Base-by-base conservation (phyloP, 2,113 vertebrate species). In the Prinia subflava region DNA sequence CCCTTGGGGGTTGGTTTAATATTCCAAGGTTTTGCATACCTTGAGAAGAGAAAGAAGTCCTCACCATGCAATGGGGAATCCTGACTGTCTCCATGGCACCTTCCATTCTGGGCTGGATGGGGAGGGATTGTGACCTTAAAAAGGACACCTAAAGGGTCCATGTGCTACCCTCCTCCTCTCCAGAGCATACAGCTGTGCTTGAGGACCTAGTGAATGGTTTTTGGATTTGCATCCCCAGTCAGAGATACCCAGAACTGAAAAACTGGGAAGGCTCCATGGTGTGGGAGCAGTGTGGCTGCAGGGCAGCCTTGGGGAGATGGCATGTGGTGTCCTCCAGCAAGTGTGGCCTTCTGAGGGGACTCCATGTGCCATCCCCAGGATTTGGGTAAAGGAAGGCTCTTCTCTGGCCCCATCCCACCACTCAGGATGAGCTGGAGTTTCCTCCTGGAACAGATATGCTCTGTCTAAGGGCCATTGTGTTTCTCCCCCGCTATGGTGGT, bases 111-210 rank as follows among this genome's bases (percentile, higher is more conserved):
- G 53, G 69, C 59, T 67, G n/a, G 6, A 21, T 1, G 4, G 13
- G 49, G 9, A 50, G 35, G 41, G 37, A 28, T 33, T 5, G 25
- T 50, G 5, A 31, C 25, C 28, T 67, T 14, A 33, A 63, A 71
- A 59, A 35, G 33, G 30, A 44, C 25, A 21, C 41, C 27, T n/a
- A 69, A 15, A 37, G 15, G 33, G 25, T 52, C 41, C n/a, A 14
- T 9, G 0, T 39, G 63, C 78, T 20, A 5, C 30, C 19, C 18
- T 67, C 13, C 19, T 56, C 13, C 47, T 64, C 30, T 64, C 74
- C 33, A 47, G 31, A 37, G 31, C 11, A 0, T 0, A 1, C 41
- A 19, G 3, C 52, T 4, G 0, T 9, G 24, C 12, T 28, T n/a
- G 46, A 60, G 50, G 50, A 87, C 39, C 27, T n/a, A 37, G 3